A percentile compares a stretch with the other conserved stretches of the same genome.
These are phyloP conservation scores for Eucriotettix oculatus DNA, from an alignment of 2,888 invertebrate genomes.

Conservation along the genomic window DNA sequence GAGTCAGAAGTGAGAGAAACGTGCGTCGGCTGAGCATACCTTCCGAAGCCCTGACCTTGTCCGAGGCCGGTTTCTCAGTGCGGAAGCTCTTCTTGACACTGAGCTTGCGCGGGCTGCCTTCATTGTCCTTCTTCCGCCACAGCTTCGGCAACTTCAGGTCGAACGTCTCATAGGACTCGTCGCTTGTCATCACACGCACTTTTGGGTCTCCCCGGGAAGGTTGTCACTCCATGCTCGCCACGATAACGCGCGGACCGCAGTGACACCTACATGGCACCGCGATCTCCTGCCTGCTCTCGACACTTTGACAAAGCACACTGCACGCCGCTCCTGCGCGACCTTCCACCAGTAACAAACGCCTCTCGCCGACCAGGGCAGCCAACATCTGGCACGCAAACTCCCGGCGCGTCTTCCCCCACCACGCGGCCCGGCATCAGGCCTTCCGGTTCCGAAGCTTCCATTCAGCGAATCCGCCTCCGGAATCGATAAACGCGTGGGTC, in stretches of 20 bases:
- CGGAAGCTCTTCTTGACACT: slow-evolving; percentile 12
- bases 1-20: too few relatives aligned
- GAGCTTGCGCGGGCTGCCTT: slow-evolving; percentile 5
- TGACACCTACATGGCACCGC: too few relatives aligned
- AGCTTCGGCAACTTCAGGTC: not conserved
- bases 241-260: not conserved
- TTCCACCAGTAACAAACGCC: not conserved
- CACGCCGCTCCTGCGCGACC: not conserved
- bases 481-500: too few relatives aligned
- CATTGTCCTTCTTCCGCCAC: not conserved
- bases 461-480: too few relatives aligned
- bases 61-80: slow-evolving; percentile 6
- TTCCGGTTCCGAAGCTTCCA: too few relatives aligned
- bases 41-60: slow-evolving; percentile 7
- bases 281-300: too few relatives aligned
- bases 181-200: not conserved
- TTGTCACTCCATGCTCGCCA: not conserved
- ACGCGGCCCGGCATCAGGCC: too few relatives aligned
- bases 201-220: too few relatives aligned
- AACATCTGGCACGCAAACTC: not conserved
- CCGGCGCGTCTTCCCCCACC: not conserved
- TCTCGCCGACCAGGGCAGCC: not conserved
- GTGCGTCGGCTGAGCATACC: not conserved
- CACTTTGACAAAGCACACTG: not conserved
- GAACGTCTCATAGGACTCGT: not conserved